phyloP scores from a whole-genome alignment of 2,113 vertebrate species.

The Nannospalax galili region DNA sequence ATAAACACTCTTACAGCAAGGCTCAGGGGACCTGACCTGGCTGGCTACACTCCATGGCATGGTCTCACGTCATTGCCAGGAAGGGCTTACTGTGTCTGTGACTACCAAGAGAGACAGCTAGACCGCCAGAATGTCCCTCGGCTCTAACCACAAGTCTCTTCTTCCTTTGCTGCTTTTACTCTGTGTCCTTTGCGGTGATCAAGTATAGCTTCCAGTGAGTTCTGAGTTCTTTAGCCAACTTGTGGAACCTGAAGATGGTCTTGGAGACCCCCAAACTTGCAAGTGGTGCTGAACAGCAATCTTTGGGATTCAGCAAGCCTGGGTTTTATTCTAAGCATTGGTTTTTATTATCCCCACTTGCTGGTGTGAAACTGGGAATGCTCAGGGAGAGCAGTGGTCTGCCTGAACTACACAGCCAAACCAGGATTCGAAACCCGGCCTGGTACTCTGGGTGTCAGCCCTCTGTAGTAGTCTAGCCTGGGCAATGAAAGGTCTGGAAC shows the following conservation, averaged over 20 bases:
- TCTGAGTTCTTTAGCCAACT: not conserved
- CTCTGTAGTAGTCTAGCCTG: not conserved
- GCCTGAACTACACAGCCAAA: not conserved
- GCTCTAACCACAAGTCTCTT: not conserved
- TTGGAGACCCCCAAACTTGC: not conserved
- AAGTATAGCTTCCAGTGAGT: not conserved
- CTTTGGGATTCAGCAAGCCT: not conserved
- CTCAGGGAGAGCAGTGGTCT: not conserved
- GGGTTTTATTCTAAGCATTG: not conserved
- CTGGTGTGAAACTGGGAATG: not conserved
- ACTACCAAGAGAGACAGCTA: too few species aligned
- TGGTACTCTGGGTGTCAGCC: not conserved
- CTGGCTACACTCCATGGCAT: not conserved
- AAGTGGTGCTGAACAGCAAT: not conserved
- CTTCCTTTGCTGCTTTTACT: not conserved
- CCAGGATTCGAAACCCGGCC: not conserved
- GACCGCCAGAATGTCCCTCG: too few species aligned
- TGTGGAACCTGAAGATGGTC: too few species aligned
- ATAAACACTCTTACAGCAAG: not conserved
- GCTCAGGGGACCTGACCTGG: not conserved
- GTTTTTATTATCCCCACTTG: not conserved
- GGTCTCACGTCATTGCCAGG: not conserved
- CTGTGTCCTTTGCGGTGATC: not conserved
- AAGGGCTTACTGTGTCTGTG: not conserved
- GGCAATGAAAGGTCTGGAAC: not conserved